These are phyloP conservation scores for Philereme transversata DNA, from an alignment of 2,888 invertebrate genomes.

Conservation along the genomic window DNA sequence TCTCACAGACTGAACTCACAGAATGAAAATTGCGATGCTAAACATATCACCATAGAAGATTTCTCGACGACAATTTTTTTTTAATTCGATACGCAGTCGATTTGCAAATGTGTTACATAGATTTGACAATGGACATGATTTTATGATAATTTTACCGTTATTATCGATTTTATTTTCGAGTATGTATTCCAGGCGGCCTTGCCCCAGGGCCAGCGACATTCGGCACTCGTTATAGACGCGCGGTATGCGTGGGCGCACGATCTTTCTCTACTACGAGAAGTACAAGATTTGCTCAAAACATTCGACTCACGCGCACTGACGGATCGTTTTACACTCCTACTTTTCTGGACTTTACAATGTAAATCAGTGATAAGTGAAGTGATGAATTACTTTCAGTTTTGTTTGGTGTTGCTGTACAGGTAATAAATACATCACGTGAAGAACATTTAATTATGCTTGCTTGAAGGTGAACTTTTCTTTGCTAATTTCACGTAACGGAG, in stretches of 20 bases:
- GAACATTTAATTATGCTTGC: neutral
- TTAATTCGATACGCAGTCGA: too few relatives aligned
- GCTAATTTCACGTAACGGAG: too few relatives aligned
- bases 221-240: conserved; percentile 72
- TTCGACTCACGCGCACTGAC: conserved; percentile 59
- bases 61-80: too few relatives aligned
- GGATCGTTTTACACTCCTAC: conserved; percentile 67
- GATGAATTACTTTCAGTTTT: conserved; percentile 75
- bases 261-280: conserved; percentile 66
- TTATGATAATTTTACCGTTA: neutral
- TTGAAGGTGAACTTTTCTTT: neutral
- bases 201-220: conserved; percentile 73
- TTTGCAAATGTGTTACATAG: too few relatives aligned
- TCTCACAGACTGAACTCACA: too few relatives aligned
- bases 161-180: conserved; percentile 9
- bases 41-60: too few relatives aligned
- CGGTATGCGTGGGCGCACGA: conserved; percentile 71
- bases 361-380: conserved; percentile 35
- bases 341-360: conserved; percentile 46
- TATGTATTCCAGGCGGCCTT: conserved; percentile 73
- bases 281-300: conserved; percentile 72
- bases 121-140: too few relatives aligned
- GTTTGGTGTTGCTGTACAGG: conserved; percentile 70
- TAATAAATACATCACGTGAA: conserved; percentile 42
- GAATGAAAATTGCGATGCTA: too few relatives aligned